Percentiles rank a stretch among this genome's conserved stretches.
These are phyloP conservation scores for Lophura nycthemera DNA, from an alignment of 2,113 vertebrate species.

Conservation along the genomic window DNA sequence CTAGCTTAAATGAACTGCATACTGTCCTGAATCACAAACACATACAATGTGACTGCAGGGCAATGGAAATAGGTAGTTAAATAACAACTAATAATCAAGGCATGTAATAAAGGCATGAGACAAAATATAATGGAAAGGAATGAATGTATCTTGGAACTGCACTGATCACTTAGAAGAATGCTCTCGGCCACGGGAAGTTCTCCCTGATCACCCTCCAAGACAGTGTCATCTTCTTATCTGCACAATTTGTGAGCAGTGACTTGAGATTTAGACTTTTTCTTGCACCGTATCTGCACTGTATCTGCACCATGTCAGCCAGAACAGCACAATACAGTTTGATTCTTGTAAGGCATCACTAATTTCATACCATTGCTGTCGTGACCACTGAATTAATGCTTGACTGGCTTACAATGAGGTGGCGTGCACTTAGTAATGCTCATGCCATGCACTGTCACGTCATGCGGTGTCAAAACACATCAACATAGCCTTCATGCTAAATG, in stretches of 20 bases:
- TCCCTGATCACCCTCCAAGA: not conserved
- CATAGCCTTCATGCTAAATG: constrained; percentile 44
- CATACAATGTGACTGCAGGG: not conserved
- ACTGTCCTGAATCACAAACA: not conserved
- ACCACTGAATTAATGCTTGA: constrained; percentile 30
- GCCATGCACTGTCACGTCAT: constrained; percentile 53
- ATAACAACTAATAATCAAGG: not conserved
- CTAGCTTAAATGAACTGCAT: not conserved
- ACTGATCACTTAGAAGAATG: not conserved
- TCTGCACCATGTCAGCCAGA: not conserved
- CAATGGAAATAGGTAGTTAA: rapidly evolving
- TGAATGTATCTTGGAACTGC: not conserved
- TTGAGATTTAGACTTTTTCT: not conserved
- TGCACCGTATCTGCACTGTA: not conserved
- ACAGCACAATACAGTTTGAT: not conserved
- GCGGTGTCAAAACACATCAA: constrained; percentile 63
- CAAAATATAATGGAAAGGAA: not conserved
- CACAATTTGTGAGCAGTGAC: not conserved
- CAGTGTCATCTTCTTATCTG: not conserved
- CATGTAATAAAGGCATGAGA: not conserved
- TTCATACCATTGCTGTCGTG: not conserved
- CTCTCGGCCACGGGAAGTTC: not conserved
- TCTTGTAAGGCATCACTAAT: not conserved
- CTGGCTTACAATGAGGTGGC: not conserved
- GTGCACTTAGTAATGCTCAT: constrained; percentile 39